phyloP scores from a whole-genome alignment of 2,797 vertebrate genomes.

The Rallus crepitans region DNA sequence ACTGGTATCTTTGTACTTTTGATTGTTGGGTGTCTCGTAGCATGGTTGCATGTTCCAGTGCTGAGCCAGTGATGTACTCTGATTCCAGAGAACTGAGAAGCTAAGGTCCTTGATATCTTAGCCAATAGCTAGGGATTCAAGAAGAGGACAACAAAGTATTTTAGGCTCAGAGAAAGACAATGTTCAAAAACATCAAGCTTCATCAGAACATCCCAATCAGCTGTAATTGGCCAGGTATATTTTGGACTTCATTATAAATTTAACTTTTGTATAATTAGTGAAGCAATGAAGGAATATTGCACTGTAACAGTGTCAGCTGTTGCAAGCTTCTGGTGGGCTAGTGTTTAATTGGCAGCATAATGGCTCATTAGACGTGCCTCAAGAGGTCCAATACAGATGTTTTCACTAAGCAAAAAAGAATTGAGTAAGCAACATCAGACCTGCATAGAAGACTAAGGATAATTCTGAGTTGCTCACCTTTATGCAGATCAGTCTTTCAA shows the following conservation, averaged over 20 bases:
- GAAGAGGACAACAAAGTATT: background rate
- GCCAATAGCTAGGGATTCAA: background rate
- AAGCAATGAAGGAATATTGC: slow-evolving; percentile 60
- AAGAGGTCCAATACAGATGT: slow-evolving; percentile 58
- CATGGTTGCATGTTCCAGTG: background rate
- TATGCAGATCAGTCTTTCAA: background rate
- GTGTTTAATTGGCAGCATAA: slow-evolving; percentile 78
- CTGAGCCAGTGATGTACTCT: background rate
- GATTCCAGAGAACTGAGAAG: background rate
- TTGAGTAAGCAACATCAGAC: slow-evolving; percentile 51
- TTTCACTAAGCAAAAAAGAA: slow-evolving; percentile 69
- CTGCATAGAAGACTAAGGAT: slow-evolving; percentile 49
- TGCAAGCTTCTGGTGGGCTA: slow-evolving; percentile 59
- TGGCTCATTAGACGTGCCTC: slow-evolving; percentile 76
- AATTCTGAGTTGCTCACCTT: background rate
- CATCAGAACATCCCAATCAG: background rate
- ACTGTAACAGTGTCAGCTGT: slow-evolving; percentile 41
- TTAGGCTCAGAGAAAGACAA: background rate
- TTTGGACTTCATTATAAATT: slow-evolving; percentile 69
- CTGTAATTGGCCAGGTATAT: slow-evolving; percentile 27
- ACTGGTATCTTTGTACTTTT: background rate
- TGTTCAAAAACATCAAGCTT: background rate
- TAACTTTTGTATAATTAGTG: slow-evolving; percentile 76
- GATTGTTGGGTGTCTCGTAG: fast-evolving
- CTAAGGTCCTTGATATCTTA: background rate